Conservation (phyloP, 2,113 vertebrate species). For the Cephalophus harveyi region DNA sequence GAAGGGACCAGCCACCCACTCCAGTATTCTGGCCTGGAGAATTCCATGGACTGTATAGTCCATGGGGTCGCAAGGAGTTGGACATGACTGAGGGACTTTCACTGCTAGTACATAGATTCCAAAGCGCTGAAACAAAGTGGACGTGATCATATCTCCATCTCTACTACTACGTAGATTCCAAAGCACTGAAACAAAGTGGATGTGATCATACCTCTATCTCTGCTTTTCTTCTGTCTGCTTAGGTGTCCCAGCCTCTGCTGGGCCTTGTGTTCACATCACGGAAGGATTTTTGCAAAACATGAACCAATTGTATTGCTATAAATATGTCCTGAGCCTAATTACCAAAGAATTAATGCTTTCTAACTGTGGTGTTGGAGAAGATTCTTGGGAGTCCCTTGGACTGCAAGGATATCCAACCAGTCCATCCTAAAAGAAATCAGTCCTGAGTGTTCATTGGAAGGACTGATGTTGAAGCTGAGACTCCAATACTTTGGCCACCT, state of each 20-base stretch:
- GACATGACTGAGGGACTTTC: not conserved
- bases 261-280: fast-evolving
- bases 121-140: not conserved
- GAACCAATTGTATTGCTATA: not conserved
- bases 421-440: not conserved
- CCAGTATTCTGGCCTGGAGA: not conserved
- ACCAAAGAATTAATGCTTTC: not conserved
- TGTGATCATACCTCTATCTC: fast-evolving
- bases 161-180: not conserved
- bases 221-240: not conserved
- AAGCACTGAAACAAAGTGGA: not conserved
- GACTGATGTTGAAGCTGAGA: not conserved
- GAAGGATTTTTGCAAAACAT: not conserved
- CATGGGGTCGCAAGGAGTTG: not conserved
- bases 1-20: not conserved
- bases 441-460: not conserved
- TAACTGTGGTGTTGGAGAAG: not conserved
- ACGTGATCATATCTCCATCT: fast-evolving
- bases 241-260: not conserved
- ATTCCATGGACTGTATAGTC: not conserved
- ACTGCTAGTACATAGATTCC: not conserved
- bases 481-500: not conserved
- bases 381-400: not conserved
- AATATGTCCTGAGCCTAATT: not conserved
- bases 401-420: not conserved